Base-by-base conservation (phyloP, 2,888 invertebrate species). In the Ormia ochracea region DNA sequence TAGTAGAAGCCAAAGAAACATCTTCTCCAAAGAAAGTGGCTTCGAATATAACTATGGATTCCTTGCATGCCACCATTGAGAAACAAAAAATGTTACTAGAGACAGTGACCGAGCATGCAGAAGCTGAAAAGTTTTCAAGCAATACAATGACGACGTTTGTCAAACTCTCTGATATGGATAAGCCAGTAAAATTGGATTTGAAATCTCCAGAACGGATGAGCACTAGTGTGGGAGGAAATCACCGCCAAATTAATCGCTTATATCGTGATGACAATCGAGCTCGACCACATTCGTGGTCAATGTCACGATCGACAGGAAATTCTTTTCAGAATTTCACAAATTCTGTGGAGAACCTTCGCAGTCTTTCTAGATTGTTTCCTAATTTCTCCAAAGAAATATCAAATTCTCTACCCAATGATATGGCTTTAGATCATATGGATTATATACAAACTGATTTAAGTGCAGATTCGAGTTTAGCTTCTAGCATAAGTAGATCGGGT, bases 141-240 rank as follows among this genome's bases (percentile, higher is more conserved):
- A 89, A 88, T 80, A 86, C 91, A 86, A 88, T 80, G n/a, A 88
- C 91, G 23, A 90, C 90, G 23, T 94, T 94, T 86, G 96, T 96
- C 0, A 93, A 93, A 85, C 90, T 96, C 6, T 96, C 96, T 1
- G 96, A 96, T 87, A 91, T 96, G 87, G 95, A 96, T 86, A 94
- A 94, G 84, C 91, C 92, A 4, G 90, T 91, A 6, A 92, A 91
- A 68, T 89, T 91, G 54, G 92, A 91, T 26, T 84, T 91, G 0
- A 88, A 89, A 73, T 88, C 88, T 0, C 88, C 90, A 9, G 89
- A 88, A 68, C 85, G 87, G 4, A 86, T 87, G 86, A 89, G 89
- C 78, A 89, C 88, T 63, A 90, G 90, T 54, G 88, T 87, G 3
- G 89, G 90, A 26, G 82, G 79, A 17, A 89, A 87, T 33, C 88